phyloP scores from a whole-genome alignment of 2,888 invertebrate species.

The Xylota sylvarum region DNA sequence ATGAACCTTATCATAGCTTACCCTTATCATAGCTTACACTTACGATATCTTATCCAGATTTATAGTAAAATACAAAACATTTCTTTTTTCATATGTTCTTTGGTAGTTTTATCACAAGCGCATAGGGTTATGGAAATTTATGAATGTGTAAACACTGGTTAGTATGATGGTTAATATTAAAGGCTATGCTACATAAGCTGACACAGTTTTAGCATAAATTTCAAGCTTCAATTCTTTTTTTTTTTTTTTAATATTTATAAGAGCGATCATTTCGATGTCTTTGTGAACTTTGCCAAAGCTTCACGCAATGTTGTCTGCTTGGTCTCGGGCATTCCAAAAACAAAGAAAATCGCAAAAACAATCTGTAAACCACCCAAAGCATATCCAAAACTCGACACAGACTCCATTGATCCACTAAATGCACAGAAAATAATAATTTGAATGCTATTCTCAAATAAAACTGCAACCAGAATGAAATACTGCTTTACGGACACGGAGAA shows the following conservation, averaged over 20 bases:
- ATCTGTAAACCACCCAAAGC: constrained; percentile 78
- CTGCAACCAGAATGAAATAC: constrained; percentile 78
- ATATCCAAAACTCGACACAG: neutral
- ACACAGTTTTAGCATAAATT: no score
- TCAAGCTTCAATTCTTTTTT: no score
- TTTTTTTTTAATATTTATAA: neutral
- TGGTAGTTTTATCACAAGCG: neutral
- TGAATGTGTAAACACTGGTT: no score
- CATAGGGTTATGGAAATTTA: neutral
- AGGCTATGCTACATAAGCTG: no score
- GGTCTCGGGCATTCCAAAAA: constrained; percentile 81
- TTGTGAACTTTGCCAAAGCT: constrained; percentile 78
- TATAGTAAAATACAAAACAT: no score
- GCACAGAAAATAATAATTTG: constrained; percentile 41
- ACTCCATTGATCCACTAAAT: neutral
- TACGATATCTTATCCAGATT: no score
- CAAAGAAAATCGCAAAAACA: constrained; percentile 74
- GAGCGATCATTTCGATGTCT: neutral
- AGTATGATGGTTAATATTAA: no score
- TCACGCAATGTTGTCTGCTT: constrained; percentile 78
- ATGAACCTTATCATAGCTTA: no score
- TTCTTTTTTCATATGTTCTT: neutral
- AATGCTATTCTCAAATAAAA: constrained; percentile 80
- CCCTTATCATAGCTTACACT: no score
- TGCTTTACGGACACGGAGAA: constrained; percentile 80